Evolutionary conservation across 2,888 invertebrate genomes (phyloP), one percentile per base, ranked within the genome.

Genomic region (Eulithis prunata): DNA sequence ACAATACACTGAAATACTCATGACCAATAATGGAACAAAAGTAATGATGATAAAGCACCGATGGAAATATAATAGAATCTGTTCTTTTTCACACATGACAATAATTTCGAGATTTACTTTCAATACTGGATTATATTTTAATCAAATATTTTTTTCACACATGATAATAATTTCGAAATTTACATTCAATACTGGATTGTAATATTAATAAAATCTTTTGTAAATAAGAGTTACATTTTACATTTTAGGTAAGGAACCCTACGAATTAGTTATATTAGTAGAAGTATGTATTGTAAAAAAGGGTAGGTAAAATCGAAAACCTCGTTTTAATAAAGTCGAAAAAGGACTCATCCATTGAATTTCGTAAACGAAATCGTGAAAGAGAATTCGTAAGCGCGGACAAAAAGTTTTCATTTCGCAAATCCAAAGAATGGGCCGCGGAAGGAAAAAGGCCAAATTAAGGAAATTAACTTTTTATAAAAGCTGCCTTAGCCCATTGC

Each of bases 401-500:
- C 79, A 82, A 82, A 78, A 80, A 81, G 78, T 84, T 85, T 82
- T 80, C 78, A 84, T 84, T 84, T 81, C 78, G 78, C 72, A 73
- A 81, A 80, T 81, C 82, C 81, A 78, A 83, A 84, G 84, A 85
- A 85, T 84, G 79, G 76, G 76, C 78, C 71, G 81, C 72, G 79
- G 79, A 83, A 84, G 81, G 84, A 82, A 83, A 77, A 78, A 81
- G 79, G 79, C 80, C 82, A 87, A 90, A 89, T 90, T 90, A 89
- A 85, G 87, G 86, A 89, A 91, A 90, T 90, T 89, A 89, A 88
- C 89, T 90, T 91, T 90, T 89, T 86, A 82, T 82, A 79, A 85
- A 83, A 85, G 84, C 84, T 84, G 78, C 77, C 75, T 57, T 59
- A 45, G 52, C 52, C 80, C 76, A 77, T 85, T 90, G 88, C 86